Percentiles rank a stretch among this genome's conserved stretches.
These are phyloP conservation scores for Saguinus midas DNA, from an alignment of 2,113 vertebrate genomes.

Conservation along the genomic window DNA sequence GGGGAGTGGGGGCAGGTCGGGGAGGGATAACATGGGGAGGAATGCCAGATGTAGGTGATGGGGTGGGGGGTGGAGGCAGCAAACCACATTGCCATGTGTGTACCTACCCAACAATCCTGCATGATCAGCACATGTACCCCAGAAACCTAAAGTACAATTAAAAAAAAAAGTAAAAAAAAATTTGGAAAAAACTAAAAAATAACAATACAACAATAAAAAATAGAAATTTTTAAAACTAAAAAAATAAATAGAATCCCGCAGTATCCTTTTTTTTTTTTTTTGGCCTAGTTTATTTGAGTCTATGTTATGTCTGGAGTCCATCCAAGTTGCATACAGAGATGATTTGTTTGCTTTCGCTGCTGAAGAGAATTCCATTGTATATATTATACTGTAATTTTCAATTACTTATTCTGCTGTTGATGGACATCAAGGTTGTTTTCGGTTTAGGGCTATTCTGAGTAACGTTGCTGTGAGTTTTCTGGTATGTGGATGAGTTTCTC, in stretches of 20 bases:
- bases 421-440: background rate
- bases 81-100: too few relatives aligned
- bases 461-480: background rate
- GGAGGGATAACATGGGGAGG: too few relatives aligned
- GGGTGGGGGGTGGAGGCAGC: too few relatives aligned
- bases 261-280: background rate
- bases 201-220: too few relatives aligned
- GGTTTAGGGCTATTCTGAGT: background rate
- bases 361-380: background rate
- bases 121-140: too few relatives aligned
- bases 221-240: too few relatives aligned
- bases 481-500: background rate
- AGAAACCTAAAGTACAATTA: too few relatives aligned
- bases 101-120: too few relatives aligned
- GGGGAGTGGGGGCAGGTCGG: too few relatives aligned
- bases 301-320: background rate
- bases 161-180: too few relatives aligned
- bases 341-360: background rate
- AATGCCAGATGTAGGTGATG: too few relatives aligned
- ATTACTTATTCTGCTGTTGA: background rate
- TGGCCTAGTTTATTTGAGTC: background rate
- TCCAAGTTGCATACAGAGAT: background rate
- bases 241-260: background rate
- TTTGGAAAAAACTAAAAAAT: too few relatives aligned
- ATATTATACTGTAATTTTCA: background rate